Evolutionary conservation across 30 jellyfish, hydroid and myxozoan species (phyloP), one percentile per base, ranked within the genome.

Genomic region (Rhopilema esculentum): DNA sequence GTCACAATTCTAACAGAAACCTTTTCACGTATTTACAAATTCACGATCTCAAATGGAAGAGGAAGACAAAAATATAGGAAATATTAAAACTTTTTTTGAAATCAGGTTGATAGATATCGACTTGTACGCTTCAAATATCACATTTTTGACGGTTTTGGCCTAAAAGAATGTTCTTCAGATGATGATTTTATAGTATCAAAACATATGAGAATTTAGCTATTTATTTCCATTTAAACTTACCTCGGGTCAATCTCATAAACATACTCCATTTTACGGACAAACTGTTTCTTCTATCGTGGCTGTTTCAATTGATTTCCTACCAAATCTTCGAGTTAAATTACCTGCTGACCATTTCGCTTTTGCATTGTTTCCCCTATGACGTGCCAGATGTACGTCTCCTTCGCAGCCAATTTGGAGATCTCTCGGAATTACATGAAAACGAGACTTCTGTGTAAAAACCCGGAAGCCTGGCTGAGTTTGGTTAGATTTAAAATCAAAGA

Each of bases 221-320:
- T 40, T 40, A 40, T 40, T n/a, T 40, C 57, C 9, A 40, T 40
- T 40, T 40, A 12, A 40, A 50, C 93, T 49, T 76, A 82, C 98
- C 98, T 88, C 26, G 98, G 98, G 62, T 93, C 98, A 24, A 93
- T 81, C 72, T 93, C 98, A 83, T 93, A 93, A n/a, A 89, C 98
- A 83, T 93, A 93, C 63, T 93, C 98, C 97, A 93, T 91, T 50
- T n/a, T 33, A 16, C 17, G 6, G 33, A 30, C 1, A 16, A 30
- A 0, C n/a, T n/a, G n/a, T 0, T 30, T 73, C 27, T 24, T 26
- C 27, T 32, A 2, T n/a, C 15, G 33, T 73, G 49, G 22, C 20
- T 18, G 32, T 29, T 31, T 31, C 32, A 30, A 0, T 16, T 33
- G 32, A 0, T 18, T 19, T 22, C n/a, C 23, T 73, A 1, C 22